A percentile compares a stretch with the other conserved stretches of the same genome.
phyloP scores from a whole-genome alignment of 2,113 vertebrate genomes.

The Nyctereutes procyonoides region DNA sequence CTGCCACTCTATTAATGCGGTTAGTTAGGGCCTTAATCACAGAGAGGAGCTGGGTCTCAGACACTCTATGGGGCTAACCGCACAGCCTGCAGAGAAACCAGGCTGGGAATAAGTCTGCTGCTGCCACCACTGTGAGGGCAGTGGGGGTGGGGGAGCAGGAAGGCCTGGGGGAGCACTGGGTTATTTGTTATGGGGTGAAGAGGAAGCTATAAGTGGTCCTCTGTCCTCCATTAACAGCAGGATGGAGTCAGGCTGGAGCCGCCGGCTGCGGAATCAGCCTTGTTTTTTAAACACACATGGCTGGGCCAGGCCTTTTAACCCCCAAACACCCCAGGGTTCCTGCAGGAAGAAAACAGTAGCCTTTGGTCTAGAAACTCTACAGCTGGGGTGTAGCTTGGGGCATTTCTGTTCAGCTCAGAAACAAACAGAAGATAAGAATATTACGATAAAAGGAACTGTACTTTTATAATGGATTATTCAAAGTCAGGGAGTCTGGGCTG shows the following conservation, averaged over 20 bases:
- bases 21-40: slow-evolving; percentile 41
- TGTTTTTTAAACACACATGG: slow-evolving; percentile 84
- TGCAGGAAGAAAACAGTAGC: slow-evolving; percentile 82
- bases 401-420: slow-evolving; percentile 79
- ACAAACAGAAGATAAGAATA: slow-evolving; percentile 84
- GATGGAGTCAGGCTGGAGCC: slow-evolving; percentile 88
- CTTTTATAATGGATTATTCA: slow-evolving; percentile 77
- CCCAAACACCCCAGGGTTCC: slow-evolving; percentile 79
- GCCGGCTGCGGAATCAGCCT: slow-evolving; percentile 82
- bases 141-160: slow-evolving; percentile 86
- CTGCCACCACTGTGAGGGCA: slow-evolving; percentile 29
- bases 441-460: slow-evolving; percentile 70
- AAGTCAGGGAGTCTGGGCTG: slow-evolving; percentile 62
- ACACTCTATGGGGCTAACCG: not conserved
- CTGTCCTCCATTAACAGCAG: slow-evolving; percentile 88
- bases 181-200: slow-evolving; percentile 89
- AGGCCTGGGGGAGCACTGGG: slow-evolving; percentile 86
- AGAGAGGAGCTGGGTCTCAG: slow-evolving; percentile 22
- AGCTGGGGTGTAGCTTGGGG: slow-evolving; percentile 74
- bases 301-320: slow-evolving; percentile 81
- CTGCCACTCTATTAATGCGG: not conserved
- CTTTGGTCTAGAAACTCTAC: slow-evolving; percentile 80
- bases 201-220: slow-evolving; percentile 89
- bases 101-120: slow-evolving; percentile 33
- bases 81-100: slow-evolving; percentile 39